A percentile compares a stretch with the other conserved stretches of the same genome.
These are phyloP conservation scores for Lepidocyrtoides sp. DNA, from an alignment of 2,888 invertebrate species.

Conservation along the genomic window DNA sequence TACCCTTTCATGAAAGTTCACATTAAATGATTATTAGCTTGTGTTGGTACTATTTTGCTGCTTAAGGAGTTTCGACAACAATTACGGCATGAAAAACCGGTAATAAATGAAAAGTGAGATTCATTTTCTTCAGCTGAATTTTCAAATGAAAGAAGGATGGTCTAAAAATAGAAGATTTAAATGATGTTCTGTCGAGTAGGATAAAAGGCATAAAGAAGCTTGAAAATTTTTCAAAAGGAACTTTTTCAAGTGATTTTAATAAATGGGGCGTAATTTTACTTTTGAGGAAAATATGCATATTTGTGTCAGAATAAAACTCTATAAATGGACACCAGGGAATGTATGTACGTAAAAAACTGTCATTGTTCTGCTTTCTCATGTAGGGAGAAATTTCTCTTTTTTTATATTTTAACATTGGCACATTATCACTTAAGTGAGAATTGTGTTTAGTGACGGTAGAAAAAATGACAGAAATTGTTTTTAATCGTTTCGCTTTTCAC, in stretches of 20 bases:
- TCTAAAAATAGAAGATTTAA: constrained; percentile 22
- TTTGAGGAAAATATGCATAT: constrained; percentile 23
- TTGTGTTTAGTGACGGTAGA: background rate
- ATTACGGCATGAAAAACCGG: constrained; percentile 5
- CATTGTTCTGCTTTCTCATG: background rate
- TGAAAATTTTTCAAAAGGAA: background rate
- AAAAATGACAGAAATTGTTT: background rate
- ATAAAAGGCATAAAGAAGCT: background rate
- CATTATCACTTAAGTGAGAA: too few species aligned
- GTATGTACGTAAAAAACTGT: background rate
- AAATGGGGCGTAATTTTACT: constrained; percentile 28
- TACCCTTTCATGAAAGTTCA: constrained; percentile 11
- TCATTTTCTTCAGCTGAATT: background rate
- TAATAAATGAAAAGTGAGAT: constrained; percentile 37
- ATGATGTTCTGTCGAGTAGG: background rate
- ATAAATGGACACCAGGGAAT: background rate
- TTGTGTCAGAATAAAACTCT: background rate
- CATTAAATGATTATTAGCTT: background rate
- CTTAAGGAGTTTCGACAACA: background rate
- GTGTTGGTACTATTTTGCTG: too few species aligned
- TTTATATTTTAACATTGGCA: background rate
- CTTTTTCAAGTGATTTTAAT: constrained; percentile 18
- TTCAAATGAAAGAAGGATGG: constrained; percentile 1
- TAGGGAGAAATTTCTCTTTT: constrained; percentile 9
- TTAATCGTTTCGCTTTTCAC: too few species aligned